phyloP scores from a whole-genome alignment of 1,140 invertebrate genomes.

The Mactra quadrangularis region DNA sequence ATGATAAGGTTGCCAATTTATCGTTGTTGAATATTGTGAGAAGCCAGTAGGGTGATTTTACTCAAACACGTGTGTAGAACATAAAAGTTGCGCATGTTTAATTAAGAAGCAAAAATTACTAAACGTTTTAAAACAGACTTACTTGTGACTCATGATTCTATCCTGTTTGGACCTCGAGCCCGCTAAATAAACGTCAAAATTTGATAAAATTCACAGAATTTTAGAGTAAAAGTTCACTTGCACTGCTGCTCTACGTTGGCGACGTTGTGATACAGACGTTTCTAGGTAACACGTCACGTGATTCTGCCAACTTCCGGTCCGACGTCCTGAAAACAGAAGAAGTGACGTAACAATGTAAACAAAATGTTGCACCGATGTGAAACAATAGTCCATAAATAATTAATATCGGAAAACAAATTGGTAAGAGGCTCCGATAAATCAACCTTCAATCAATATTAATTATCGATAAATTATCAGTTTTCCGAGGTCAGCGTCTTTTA shows the following conservation, averaged over 20 bases:
- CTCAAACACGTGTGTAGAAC: no score
- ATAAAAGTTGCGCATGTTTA: no score
- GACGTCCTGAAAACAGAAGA: slow-evolving; percentile 35
- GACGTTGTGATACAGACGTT: slow-evolving; percentile 44
- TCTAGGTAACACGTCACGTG: slow-evolving; percentile 55
- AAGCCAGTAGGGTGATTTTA: no score
- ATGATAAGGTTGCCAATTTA: no score
- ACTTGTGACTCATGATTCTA: slow-evolving; percentile 59
- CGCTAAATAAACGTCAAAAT: slow-evolving; percentile 19
- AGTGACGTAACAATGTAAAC: not conserved
- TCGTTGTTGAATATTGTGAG: no score
- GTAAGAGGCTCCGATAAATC: not conserved
- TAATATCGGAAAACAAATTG: slow-evolving; percentile 5
- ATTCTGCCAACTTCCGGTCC: slow-evolving; percentile 35
- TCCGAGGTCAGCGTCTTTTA: no score
- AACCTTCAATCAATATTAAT: not conserved
- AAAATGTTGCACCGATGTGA: no score
- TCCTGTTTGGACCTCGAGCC: slow-evolving; percentile 2
- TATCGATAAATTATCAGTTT: no score
- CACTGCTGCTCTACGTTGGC: not conserved
- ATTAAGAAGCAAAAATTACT: no score
- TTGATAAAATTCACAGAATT: slow-evolving; percentile 1
- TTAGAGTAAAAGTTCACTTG: not conserved
- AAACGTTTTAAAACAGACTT: no score
- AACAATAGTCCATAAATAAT: slow-evolving; percentile 39